phyloP scores from a whole-genome alignment of 2,888 invertebrate genomes.

The Acleris sparsana region DNA sequence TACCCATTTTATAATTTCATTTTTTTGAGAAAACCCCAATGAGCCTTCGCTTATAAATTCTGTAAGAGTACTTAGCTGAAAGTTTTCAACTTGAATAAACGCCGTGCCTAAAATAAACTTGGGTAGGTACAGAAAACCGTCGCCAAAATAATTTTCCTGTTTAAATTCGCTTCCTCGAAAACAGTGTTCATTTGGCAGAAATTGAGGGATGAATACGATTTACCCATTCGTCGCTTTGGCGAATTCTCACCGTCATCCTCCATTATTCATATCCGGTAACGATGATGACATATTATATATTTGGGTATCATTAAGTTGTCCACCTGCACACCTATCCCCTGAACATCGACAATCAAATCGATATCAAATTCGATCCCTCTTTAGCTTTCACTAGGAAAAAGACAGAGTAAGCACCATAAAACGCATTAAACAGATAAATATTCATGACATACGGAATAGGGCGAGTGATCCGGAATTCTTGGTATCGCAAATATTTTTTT shows the following conservation, averaged over 20 bases:
- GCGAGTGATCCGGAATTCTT: conserved; percentile 15
- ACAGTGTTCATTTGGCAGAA: conserved; percentile 42
- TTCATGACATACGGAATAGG: conserved; percentile 17
- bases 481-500: conserved; percentile 45
- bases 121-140: conserved; percentile 23
- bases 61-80: background rate
- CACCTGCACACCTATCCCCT: conserved; percentile 44
- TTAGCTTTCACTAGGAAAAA: background rate
- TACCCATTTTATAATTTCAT: too few relatives aligned
- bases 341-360: background rate
- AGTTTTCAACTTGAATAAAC: too few relatives aligned
- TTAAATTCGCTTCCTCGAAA: conserved; percentile 26
- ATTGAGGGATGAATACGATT: conserved; percentile 46
- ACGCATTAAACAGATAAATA: background rate
- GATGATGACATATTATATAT: conserved; percentile 55
- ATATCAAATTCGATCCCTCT: background rate
- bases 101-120: background rate
- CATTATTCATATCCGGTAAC: conserved; percentile 64
- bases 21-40: too few relatives aligned
- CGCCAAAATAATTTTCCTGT: background rate
- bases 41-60: too few relatives aligned
- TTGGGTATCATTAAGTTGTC: conserved; percentile 61
- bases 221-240: conserved; percentile 44
- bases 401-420: background rate
- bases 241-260: conserved; percentile 50